Base-by-base conservation (phyloP, 2,113 vertebrate genomes). In the Crotophaga sulcirostris region DNA sequence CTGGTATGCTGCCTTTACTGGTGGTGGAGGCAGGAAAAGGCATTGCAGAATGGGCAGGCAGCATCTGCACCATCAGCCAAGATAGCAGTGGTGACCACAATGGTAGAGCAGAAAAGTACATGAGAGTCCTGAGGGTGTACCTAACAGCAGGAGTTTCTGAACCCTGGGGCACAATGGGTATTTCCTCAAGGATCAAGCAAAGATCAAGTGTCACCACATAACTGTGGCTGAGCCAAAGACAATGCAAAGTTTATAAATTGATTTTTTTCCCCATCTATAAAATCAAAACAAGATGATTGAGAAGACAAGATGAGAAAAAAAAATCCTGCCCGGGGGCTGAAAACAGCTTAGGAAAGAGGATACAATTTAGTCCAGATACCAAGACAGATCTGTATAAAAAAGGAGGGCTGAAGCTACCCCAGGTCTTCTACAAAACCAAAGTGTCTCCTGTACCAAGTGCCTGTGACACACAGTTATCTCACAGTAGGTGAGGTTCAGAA, bases 151-250 rank as follows among this genome's bases (percentile, higher is more conserved):
- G 54, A 68, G 31, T 6, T 86, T 13, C 62, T 47, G 34, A 79
- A 68, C 11, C 38, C 5, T 45, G 18, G 13, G 5, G 3, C 11
- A 23, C 0, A 0, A 26, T 38, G 33, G 29, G 11, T 36, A 44
- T 62, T 77, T 80, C 63, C 28, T 84, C 21, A 69, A 36, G 24
- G 26, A 74, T 44, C 34, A 70, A 26, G 3, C 25, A 70, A 89
- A 87, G 77, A 11, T 26, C 34, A 34, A 74, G 47, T 1, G 2
- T 49, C 63, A 64, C 14, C 52, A 55, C 11, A 4, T 45, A 87
- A 38, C 0, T 47, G 14, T 76, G 29, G 20, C 74, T 66, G 87
- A 93, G 26, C 5, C 26, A 38, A 10, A 10, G 44, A 52, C 34
- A 45, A 36, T 23, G 12, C 10, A 36, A 60, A 72, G 14, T 52